Conservation (phyloP, 2,113 vertebrate genomes). For the Calidris pugnax region DNA sequence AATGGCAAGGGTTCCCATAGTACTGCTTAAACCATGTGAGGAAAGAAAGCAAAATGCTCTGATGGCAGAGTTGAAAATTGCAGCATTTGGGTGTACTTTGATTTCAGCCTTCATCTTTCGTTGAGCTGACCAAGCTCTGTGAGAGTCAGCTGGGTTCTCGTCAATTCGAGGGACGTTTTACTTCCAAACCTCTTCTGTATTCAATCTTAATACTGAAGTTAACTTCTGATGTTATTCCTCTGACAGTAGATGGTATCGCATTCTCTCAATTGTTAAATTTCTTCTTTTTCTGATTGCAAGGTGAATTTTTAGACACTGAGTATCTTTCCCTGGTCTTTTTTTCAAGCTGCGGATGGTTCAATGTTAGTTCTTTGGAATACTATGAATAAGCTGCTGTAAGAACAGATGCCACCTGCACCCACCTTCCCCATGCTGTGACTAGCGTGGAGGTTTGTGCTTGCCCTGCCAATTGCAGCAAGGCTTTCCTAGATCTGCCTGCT, state of each 20-base stretch:
- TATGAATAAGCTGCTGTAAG: background rate
- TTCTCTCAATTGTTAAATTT: background rate
- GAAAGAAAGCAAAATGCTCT: background rate
- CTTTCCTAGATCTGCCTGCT: background rate
- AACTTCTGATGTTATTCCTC: background rate
- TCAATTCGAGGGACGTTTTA: background rate
- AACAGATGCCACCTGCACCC: background rate
- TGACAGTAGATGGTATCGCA: background rate
- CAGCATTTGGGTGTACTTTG: background rate
- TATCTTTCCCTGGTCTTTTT: background rate
- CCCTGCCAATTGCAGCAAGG: background rate
- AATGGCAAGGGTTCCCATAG: background rate
- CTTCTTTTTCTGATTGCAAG: background rate
- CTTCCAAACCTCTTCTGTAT: background rate
- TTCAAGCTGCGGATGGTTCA: background rate
- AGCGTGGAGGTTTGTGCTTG: background rate
- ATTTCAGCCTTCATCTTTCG: background rate
- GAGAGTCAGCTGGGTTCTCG: background rate
- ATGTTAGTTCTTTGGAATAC: background rate
- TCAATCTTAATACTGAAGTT: background rate
- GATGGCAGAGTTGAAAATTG: background rate
- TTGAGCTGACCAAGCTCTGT: background rate
- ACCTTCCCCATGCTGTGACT: background rate
- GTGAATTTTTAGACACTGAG: background rate
- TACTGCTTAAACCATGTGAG: background rate